Percentiles rank a stretch among this genome's conserved stretches.
These are phyloP conservation scores for Harpalus rubripes DNA, from an alignment of 2,888 invertebrate genomes.

Conservation along the genomic window DNA sequence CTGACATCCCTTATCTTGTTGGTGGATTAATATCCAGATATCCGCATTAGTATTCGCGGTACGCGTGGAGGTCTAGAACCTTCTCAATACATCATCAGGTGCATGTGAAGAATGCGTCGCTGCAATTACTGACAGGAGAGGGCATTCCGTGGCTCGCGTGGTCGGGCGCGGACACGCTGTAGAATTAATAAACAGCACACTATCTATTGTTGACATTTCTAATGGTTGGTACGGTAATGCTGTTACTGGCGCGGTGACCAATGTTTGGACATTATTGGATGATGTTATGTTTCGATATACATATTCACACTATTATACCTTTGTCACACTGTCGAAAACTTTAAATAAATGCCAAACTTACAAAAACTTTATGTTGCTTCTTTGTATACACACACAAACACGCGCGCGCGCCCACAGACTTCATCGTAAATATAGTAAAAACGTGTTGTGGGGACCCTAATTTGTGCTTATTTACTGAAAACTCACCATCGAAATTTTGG, in stretches of 20 bases:
- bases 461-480: too few relatives aligned
- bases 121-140: conserved; percentile 51
- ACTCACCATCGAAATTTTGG: too few relatives aligned
- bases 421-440: too few relatives aligned
- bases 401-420: too few relatives aligned
- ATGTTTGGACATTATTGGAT: background rate
- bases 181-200: conserved; percentile 57
- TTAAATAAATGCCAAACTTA: too few relatives aligned
- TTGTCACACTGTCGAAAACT: too few relatives aligned
- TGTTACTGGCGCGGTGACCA: background rate
- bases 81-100: conserved; percentile 40
- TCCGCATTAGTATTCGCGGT: conserved; percentile 20
- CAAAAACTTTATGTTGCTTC: too few relatives aligned
- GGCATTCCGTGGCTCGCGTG: conserved; percentile 41
- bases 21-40: background rate
- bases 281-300: background rate
- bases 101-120: conserved; percentile 30
- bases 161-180: conserved; percentile 5
- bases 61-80: background rate
- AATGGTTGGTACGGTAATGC: conserved; percentile 16
- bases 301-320: background rate
- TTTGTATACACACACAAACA: too few relatives aligned
- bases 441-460: too few relatives aligned
- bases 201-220: conserved; percentile 54
- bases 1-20: background rate